Evolutionary conservation across 2,113 vertebrate species (phyloP), one percentile per base, ranked within the genome.

Genomic region (Zingel zingel): DNA sequence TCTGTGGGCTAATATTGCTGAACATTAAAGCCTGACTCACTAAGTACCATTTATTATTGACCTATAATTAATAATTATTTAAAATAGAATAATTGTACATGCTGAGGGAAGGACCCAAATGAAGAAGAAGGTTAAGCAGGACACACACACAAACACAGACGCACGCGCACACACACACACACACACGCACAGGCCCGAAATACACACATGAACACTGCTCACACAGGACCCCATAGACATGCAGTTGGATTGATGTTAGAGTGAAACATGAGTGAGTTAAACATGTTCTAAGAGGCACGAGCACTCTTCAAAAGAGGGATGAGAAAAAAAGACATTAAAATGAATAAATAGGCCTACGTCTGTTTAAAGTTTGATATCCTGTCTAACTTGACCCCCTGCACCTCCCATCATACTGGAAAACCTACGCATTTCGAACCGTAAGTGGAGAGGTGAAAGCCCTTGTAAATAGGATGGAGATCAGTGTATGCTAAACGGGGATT

Each of bases 341-440:
- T 69, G 1, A 33, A 68, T n/a, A 74, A 62, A 62, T 23, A 33
- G 2, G 33, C 33, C 33, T 33, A 3, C 16, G 75, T 50, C 4
- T 36, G 56, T 61, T 84, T 81, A 84, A 92, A 92, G 84, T 93
- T 89, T 87, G 65, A 77, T 56, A 71, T 30, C 51, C 33, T 43
- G 4, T 79, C 70, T 53, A 83, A 86, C 61, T 87, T 84, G 80
- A 33, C 61, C 81, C 64, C 57, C 53, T 67, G 83, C 86, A 58
- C 62, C 70, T 39, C 69, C 77, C 80, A 7, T 78, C 61, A 27
- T 80, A 72, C 85, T 25, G 79, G 74, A 80, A 74, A 77, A 23
- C 79, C 77, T 70, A 63, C 81, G 89, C 87, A 89, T 87, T 77
- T 89, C 43, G 72, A 30, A 39, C 47, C 13, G 36, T 15, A 25